Evolutionary conservation across 2,888 invertebrate genomes (phyloP).

Genomic region (Acleris literana): DNA sequence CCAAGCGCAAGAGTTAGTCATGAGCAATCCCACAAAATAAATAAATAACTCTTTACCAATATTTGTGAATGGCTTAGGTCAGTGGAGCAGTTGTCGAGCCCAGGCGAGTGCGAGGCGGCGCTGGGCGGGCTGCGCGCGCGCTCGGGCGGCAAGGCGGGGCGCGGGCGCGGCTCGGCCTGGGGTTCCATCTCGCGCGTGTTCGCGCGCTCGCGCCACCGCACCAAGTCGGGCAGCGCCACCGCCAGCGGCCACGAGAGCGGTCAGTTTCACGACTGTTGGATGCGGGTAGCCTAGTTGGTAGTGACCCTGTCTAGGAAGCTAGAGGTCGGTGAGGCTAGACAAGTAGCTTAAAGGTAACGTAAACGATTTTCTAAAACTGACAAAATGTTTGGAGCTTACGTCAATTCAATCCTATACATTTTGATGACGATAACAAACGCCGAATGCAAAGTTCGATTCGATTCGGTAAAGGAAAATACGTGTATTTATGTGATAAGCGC

Average conservation of each 20-base stretch:
- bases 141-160: slow-evolving; percentile 68
- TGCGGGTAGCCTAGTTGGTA: too few species aligned
- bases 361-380: too few species aligned
- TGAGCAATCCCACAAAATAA: not conserved
- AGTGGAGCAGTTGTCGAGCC: slow-evolving; percentile 92
- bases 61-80: slow-evolving; percentile 73
- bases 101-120: slow-evolving; percentile 88
- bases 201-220: slow-evolving; percentile 92
- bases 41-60: not conserved
- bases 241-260: slow-evolving; percentile 87
- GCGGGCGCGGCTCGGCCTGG: slow-evolving; percentile 92
- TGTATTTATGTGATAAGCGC: too few species aligned
- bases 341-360: too few species aligned
- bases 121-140: slow-evolving; percentile 73
- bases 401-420: too few species aligned
- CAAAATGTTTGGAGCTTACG: too few species aligned
- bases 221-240: slow-evolving; percentile 86
- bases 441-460: too few species aligned
- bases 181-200: slow-evolving; percentile 96
- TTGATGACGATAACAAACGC: too few species aligned
- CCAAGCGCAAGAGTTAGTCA: too few species aligned
- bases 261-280: slow-evolving; percentile 49
- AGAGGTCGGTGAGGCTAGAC: too few species aligned
- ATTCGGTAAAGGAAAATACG: too few species aligned
- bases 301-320: too few species aligned